Base-by-base conservation (phyloP, 1,140 invertebrate species). In the Drosophila takahashii region DNA sequence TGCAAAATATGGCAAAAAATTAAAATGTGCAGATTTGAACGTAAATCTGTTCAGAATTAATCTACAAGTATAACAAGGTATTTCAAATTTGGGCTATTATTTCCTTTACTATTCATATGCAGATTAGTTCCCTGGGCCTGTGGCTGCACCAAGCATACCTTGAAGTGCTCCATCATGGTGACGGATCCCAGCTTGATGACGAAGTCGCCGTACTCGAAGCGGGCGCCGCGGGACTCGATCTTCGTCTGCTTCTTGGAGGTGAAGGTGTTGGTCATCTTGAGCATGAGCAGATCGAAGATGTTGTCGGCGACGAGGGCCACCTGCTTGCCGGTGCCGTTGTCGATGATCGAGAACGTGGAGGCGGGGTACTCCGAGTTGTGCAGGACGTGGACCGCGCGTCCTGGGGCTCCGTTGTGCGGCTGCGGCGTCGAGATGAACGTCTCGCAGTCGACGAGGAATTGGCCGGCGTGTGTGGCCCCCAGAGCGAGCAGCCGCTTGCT, bases 361-460 rank as follows among this genome's bases (percentile, higher is more conserved):
- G 97, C 97, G 1, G 98, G 98, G 83, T 98, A 97, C 92, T 99
- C 98, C 0, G 97, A 98, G 93, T 99, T 98, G 92, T 99, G 98
- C 1, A 99, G 93, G 11, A 99, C 95, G 92, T 99, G 97, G 1
- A 99, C 95, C 1, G 96, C 96, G 81, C 96, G 95, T 67, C 95
- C 95, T 45, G 95, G 81, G 45, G 94, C 42, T 0, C 87, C 79
- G 42, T 81, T 81, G 80, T 95, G 95, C n/a, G 95, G 81, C 78
- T 95, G 95, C 10, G 95, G 95, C 62, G 95, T 95, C 22, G 97
- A 97, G 51, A 95, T 95, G 81, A 97, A 99, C 11, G 97, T 98
- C 92, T 99, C 98, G 91, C 98, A 99, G 84, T 99, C 98, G 0
- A 99, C 97, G 45, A 97, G 92, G 93, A 98, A 99, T 79, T 97